Conservation (phyloP, 2,888 invertebrate species). For the Acleris emargana region DNA sequence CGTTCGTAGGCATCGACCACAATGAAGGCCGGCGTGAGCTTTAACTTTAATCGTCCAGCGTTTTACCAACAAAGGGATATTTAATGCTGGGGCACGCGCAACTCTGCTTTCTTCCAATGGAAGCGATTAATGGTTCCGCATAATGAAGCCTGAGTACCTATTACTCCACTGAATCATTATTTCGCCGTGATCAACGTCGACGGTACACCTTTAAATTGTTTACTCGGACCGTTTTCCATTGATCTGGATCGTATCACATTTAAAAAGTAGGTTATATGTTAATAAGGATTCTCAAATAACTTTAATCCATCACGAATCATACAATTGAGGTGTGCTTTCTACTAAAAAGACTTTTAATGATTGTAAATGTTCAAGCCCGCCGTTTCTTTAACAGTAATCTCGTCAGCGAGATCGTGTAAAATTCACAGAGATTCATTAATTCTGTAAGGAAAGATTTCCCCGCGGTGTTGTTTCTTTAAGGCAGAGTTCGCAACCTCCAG, state of each 20-base stretch:
- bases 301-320: no score
- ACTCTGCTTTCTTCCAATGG: slow-evolving; percentile 59
- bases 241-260: no score
- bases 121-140: slow-evolving; percentile 53
- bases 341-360: neutral
- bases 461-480: slow-evolving; percentile 28
- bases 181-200: slow-evolving; percentile 14
- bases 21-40: slow-evolving; percentile 57
- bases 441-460: slow-evolving; percentile 31
- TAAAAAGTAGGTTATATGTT: no score
- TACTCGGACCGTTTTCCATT: no score
- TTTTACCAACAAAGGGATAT: slow-evolving; percentile 75
- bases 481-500: slow-evolving; percentile 19
- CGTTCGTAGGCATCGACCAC: slow-evolving; percentile 58
- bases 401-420: slow-evolving; percentile 16
- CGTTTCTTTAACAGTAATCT: neutral
- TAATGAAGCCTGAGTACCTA: slow-evolving; percentile 40
- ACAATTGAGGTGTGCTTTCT: neutral
- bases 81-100: slow-evolving; percentile 77
- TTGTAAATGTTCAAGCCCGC: neutral
- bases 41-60: slow-evolving; percentile 67
- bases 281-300: no score
- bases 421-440: slow-evolving; percentile 26
- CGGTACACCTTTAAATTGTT: slow-evolving; percentile 14
- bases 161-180: slow-evolving; percentile 14